Percentiles rank a stretch among this genome's conserved stretches.
Evolutionary conservation across 2,888 invertebrate genomes (phyloP).

Genomic region (Gryllus longicercus): DNA sequence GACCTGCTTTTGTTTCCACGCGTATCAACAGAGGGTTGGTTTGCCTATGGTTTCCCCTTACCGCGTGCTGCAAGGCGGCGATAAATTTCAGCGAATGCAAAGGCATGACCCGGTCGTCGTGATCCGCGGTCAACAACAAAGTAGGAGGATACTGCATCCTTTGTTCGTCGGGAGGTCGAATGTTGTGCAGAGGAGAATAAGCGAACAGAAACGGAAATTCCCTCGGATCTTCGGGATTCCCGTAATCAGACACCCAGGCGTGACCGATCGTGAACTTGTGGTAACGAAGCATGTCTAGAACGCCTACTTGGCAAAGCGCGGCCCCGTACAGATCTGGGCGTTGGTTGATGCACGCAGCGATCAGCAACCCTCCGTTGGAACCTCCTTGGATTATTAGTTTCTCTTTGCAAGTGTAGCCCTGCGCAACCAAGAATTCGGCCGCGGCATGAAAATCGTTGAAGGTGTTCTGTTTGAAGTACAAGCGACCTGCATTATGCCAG

Average conservation of each 20-base stretch:
- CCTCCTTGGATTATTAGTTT: constrained; percentile 88
- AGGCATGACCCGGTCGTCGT: constrained; percentile 61
- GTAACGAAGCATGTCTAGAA: constrained; percentile 95
- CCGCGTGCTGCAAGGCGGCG: constrained; percentile 52
- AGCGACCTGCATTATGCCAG: constrained; percentile 92
- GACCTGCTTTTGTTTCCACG: constrained; percentile 57
- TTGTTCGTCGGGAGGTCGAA: constrained; percentile 58
- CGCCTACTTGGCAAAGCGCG: constrained; percentile 91
- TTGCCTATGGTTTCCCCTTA: constrained; percentile 45
- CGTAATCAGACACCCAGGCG: constrained; percentile 97
- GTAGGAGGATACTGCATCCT: constrained; percentile 51
- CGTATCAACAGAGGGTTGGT: constrained; percentile 53
- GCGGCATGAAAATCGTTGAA: constrained; percentile 95
- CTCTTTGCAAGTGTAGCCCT: constrained; percentile 70
- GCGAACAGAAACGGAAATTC: constrained; percentile 82
- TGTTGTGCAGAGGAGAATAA: constrained; percentile 93
- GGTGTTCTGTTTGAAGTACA: constrained; percentile 91
- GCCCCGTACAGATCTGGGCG: constrained; percentile 91
- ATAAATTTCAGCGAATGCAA: constrained; percentile 57
- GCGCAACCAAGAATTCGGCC: constrained; percentile 78
- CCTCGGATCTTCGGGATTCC: constrained; percentile 79
- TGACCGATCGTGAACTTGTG: constrained; percentile 98
- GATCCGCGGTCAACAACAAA: constrained; percentile 55
- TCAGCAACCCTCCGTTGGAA: constrained; percentile 95
- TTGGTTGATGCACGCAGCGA: constrained; percentile 92